Evolutionary conservation across 2,113 vertebrate species (phyloP), one percentile per base, ranked within the genome.

Genomic region (Passer domesticus): DNA sequence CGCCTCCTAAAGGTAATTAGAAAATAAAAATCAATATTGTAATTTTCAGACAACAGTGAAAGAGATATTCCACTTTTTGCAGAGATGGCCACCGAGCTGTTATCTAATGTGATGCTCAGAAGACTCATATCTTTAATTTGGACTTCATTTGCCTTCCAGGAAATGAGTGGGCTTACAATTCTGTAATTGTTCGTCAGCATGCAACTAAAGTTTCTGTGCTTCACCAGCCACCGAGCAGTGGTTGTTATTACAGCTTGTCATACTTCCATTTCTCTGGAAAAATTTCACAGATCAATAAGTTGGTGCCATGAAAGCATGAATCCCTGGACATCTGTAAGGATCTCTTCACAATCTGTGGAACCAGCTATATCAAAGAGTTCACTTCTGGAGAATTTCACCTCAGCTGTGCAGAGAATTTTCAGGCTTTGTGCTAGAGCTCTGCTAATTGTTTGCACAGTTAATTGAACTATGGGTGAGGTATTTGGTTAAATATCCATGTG

Each of bases 401-500:
- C 13, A 91, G 39, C 63, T 37, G 16, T n/a, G 15, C 44, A 86
- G 69, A 94, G 59, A 58, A 73, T 94, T 77, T 81, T 93, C 59
- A 31, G 63, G 21, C 85, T 87, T 93, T 89, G 59, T 82, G 41
- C 50, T 83, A 53, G 66, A 90, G 64, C 60, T 55, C 37, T 39
- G 85, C 78, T 96, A 95, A 94, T 93, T 97, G 91, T 97, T 96
- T 96, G 88, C 76, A 89, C 78, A 97, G 94, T 96, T 96, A 97
- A 97, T 97, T 96, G 96, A 96, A 96, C 92, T 66, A 55, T 82
- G 84, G 86, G 90, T 91, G 91, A 95, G 77, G 83, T 74, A 89
- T 92, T 94, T 10, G 30, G 90, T 91, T 95, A 95, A 95, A 89
- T 77, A 83, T 87, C 89, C 75, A 66, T n/a, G 78, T 84, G 91